Percentiles rank a stretch among this genome's conserved stretches.
These are phyloP conservation scores for Megamerina dolium DNA, from an alignment of 2,888 invertebrate genomes.

Conservation along the genomic window DNA sequence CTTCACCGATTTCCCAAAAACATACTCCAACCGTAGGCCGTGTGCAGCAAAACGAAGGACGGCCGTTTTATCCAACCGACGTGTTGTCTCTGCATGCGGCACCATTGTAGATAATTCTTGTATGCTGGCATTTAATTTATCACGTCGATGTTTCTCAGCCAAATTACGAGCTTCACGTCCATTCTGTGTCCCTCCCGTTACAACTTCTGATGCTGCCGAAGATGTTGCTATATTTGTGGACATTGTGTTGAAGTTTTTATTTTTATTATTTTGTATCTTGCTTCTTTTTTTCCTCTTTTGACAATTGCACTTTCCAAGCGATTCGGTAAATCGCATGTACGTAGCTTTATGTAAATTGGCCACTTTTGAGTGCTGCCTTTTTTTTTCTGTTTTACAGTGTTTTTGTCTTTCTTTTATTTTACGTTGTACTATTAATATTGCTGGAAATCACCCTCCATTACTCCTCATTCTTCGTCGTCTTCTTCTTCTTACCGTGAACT, in stretches of 20 bases:
- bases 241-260: conserved; percentile 9
- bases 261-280: conserved; percentile 5
- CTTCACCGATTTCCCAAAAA: conserved; percentile 36
- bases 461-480: conserved; percentile 8
- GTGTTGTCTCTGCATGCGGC: conserved; percentile 72
- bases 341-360: no score
- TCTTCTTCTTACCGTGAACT: no score
- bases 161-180: conserved; percentile 76
- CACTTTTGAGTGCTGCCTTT: no score
- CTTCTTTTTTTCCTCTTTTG: conserved; percentile 7
- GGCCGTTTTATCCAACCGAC: conserved; percentile 85
- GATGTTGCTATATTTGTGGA: conserved; percentile 9
- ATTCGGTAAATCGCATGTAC: no score
- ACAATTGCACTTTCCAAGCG: no score
- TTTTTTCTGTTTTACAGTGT: conserved; percentile 6
- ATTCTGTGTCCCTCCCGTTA: conserved; percentile 44
- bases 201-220: conserved; percentile 1
- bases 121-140: conserved; percentile 81
- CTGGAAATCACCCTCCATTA: conserved; percentile 20
- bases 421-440: conserved; percentile 9
- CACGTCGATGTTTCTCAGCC: conserved; percentile 86
- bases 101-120: conserved; percentile 74
- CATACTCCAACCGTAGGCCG: conserved; percentile 73
- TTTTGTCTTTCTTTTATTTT: conserved; percentile 9
- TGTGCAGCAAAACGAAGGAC: conserved; percentile 81